These are phyloP conservation scores for Astreopora myriophthalma DNA, from an alignment of 64 coral and sea anemone species.

Conservation along the genomic window DNA sequence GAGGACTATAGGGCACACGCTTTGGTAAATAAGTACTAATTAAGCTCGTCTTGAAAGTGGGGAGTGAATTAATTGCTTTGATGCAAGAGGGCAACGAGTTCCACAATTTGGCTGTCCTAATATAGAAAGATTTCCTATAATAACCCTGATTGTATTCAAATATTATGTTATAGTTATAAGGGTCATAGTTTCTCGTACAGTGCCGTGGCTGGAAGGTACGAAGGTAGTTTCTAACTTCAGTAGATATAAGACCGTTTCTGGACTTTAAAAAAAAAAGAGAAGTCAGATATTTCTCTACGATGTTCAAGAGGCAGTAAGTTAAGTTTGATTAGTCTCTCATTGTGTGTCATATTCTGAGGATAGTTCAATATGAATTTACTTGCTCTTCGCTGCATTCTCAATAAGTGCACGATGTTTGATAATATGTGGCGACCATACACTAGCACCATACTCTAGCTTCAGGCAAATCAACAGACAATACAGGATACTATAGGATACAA, in stretches of 20 bases:
- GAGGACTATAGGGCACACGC: not conserved
- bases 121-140: slow-evolving; percentile 13
- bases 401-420: slow-evolving; percentile 12
- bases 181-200: slow-evolving; percentile 14
- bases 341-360: slow-evolving; percentile 25
- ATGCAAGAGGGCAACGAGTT: slow-evolving; percentile 19
- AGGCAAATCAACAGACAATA: no score
- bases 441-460: no score
- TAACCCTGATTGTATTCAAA: slow-evolving; percentile 29
- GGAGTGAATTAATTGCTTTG: not conserved
- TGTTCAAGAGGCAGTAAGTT: slow-evolving; percentile 18
- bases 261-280: slow-evolving; percentile 33
- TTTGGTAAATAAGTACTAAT: slow-evolving; percentile 10
- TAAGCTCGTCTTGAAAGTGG: not conserved
- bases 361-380: slow-evolving; percentile 61
- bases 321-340: slow-evolving; percentile 39
- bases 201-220: slow-evolving; percentile 39
- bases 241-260: slow-evolving; percentile 31
- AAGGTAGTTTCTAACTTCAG: slow-evolving; percentile 12
- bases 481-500: no score
- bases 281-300: slow-evolving; percentile 20
- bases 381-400: slow-evolving; percentile 38
- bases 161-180: slow-evolving; percentile 25
- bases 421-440: slow-evolving; percentile 35
- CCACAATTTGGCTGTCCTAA: slow-evolving; percentile 51